Base-by-base conservation (phyloP, 2,113 vertebrate genomes). In the Xenus cinereus region DNA sequence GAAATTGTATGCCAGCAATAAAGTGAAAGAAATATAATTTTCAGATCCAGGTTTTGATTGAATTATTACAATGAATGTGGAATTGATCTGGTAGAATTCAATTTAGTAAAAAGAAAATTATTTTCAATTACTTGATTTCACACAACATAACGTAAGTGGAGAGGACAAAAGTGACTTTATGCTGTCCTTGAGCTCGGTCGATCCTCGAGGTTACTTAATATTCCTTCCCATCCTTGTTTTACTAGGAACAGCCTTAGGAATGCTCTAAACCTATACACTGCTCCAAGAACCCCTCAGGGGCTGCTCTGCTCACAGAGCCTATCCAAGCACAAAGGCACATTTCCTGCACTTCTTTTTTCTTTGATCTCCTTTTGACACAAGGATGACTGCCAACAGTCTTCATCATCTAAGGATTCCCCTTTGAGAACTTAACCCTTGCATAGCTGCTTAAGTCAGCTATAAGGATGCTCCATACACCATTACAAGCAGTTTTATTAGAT, bases 351-450 rank as follows among this genome's bases (percentile, higher is more conserved):
- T 63, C 63, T 88, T 74, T 85, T 76, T 54, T 26, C 74, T 82
- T 94, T 95, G 56, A 87, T 96, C 91, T 84, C 7, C 81, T 95
- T 92, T 84, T 82, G 80, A 94, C 94, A 89, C 53, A 62, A 84
- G 35, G 24, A 72, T 73, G 69, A 82, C 23, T 82, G 77, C 56
- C 87, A 94, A 53, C 39, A 83, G 57, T 87, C 77, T 82, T 91
- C 39, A 84, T 68, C 64, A 74, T 71, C 43, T 66, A 56, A 94
- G 60, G 56, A 78, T 95, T 87, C 35, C 69, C 53, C 45, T 89
- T 78, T n/a, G 56, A 91, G 53, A 68, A 39, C 24, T 89, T 84
- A 95, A 93, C 48, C 69, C 77, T 84, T 73, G 32, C 57, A 28
- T 2, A 79, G 27, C 60, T 72, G 28, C 6, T 1, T 53, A 69